phyloP scores from a whole-genome alignment of 2,888 invertebrate species.

The Orgyia antiqua region DNA sequence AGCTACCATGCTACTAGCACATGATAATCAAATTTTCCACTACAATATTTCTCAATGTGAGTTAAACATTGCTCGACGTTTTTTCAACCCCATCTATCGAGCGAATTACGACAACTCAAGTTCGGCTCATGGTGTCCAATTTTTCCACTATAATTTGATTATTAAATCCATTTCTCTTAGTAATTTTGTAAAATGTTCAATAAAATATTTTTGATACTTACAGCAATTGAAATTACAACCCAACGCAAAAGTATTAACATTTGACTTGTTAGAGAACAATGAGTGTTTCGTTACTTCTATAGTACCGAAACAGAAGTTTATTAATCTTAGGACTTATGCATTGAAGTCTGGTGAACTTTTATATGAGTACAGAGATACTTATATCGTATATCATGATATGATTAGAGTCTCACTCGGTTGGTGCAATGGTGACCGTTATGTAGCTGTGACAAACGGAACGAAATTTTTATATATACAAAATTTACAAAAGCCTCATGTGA shows the following conservation, averaged over 20 bases:
- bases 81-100: too few species aligned
- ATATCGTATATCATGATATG: conserved; percentile 21
- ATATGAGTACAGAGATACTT: conserved; percentile 31
- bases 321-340: conserved; percentile 41
- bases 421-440: conserved; percentile 55
- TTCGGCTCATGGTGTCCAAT: too few species aligned
- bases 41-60: too few species aligned
- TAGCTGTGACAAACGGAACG: conserved; percentile 59
- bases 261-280: conserved; percentile 53
- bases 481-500: conserved; percentile 45
- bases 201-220: conserved; percentile 17
- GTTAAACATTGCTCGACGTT: too few species aligned
- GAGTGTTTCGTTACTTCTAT: conserved; percentile 52
- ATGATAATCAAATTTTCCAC: too few species aligned
- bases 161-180: too few species aligned
- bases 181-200: too few species aligned
- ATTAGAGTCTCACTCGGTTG: conserved; percentile 56
- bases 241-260: conserved; percentile 43
- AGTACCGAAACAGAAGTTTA: conserved; percentile 11
- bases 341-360: conserved; percentile 45
- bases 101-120: too few species aligned
- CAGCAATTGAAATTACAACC: conserved; percentile 50
- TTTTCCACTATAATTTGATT: too few species aligned
- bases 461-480: conserved; percentile 55
- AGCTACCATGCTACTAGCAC: too few species aligned